Evolutionary conservation across 2,797 vertebrate genomes (phyloP), one percentile per base, ranked within the genome.

Genomic region (Buphagus erythrorhynchus): DNA sequence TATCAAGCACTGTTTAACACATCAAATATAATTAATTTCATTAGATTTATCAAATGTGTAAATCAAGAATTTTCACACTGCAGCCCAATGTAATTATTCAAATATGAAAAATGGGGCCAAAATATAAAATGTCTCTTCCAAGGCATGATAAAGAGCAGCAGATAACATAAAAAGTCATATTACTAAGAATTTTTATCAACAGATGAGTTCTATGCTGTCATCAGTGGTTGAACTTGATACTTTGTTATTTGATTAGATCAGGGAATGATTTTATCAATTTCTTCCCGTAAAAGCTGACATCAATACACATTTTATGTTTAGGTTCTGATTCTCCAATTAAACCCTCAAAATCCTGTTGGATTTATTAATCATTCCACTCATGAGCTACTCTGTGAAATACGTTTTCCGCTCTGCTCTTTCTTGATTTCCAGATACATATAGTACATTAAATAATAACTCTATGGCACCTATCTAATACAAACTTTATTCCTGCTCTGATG

Each of bases 91-190:
- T 68, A 93, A 90, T 69, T 80, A 63, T 36, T 76, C 25, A 81
- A 65, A 65, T 62, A 84, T 9, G 26, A 85, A 90, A 92, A 95
- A 90, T 29, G n/a, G 33, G 58, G 17, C 11, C 51, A 88, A 95
- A 96, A 75, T 82, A 94, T 20, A 90, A 71, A 81, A 62, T 43
- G 16, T 67, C 24, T 88, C 71, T 94, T 93, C 68, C 11, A 25
- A 95, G 73, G 86, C 66, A 82, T 81, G 59, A 89, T 15, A 81
- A 80, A 91, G 49, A 90, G 42, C 43, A 94, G 82, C 13, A 86
- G 76, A 33, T 48, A 94, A 78, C 31, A 94, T 87, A 93, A 97
- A 98, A 97, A 97, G 93, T 97, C 97, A 97, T 96, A 97, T 96
- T 97, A 95, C 96, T 97, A 93, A 58, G 80, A 84, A 82, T 62